phyloP scores from a whole-genome alignment of 2,113 vertebrate species.

The Motacilla alba region DNA sequence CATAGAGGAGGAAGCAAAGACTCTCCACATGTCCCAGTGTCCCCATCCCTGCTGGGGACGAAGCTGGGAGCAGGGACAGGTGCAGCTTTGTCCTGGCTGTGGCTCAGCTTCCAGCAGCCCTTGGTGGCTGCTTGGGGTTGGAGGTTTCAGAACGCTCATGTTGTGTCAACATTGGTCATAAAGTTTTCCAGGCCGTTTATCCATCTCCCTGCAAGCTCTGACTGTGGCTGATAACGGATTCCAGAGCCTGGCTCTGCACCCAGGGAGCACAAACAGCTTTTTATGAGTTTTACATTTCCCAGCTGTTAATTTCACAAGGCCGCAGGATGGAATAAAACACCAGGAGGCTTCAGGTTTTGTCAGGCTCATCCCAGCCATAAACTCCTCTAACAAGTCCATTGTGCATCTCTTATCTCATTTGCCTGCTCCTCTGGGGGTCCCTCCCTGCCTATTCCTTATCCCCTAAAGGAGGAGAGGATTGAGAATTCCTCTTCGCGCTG shows the following conservation, averaged over 20 bases:
- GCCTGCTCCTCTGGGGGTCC: background rate
- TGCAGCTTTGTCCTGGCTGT: fast-evolving
- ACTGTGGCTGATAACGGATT: background rate
- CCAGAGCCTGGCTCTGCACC: background rate
- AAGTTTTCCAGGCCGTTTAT: background rate
- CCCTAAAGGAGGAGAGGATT: background rate
- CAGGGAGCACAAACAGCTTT: background rate
- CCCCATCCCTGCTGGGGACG: too few relatives aligned
- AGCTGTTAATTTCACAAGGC: background rate
- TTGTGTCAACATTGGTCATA: background rate
- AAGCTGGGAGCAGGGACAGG: background rate
- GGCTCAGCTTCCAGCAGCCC: background rate
- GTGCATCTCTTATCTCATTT: background rate
- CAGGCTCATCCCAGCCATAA: background rate
- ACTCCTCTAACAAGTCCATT: background rate
- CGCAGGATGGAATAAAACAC: background rate
- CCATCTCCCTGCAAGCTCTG: background rate
- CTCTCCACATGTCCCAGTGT: fast-evolving
- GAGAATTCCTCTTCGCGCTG: background rate
- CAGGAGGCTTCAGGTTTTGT: background rate
- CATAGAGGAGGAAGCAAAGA: background rate
- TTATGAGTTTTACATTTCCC: background rate
- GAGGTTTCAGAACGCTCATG: background rate
- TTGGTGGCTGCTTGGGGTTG: fast-evolving
- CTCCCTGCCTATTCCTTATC: background rate